phyloP scores from a whole-genome alignment of 1,140 invertebrate species.

The Drosophila bipectinata region DNA sequence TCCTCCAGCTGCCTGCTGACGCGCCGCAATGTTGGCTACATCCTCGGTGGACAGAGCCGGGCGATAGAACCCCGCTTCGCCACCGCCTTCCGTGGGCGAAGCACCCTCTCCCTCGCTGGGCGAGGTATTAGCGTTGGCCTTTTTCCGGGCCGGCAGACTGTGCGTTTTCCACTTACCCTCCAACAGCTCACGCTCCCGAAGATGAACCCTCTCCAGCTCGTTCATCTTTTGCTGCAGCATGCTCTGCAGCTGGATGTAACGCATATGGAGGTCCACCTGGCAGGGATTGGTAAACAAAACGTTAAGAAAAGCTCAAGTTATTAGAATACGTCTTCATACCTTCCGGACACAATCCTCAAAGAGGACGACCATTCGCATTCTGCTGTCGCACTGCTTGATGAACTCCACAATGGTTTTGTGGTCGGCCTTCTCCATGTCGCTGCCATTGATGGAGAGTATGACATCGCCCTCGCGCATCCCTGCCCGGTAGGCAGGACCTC shows the following conservation, averaged over 20 bases:
- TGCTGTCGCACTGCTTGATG: conserved; percentile 94
- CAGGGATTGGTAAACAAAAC: neutral
- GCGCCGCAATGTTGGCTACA: conserved; percentile 85
- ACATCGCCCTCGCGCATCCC: conserved; percentile 98
- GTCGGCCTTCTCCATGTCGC: conserved; percentile 95
- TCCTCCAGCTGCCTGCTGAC: conserved; percentile 50
- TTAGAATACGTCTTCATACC: conserved; percentile 80
- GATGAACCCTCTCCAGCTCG: conserved; percentile 92
- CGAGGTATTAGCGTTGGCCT: conserved; percentile 86
- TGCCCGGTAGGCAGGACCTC: conserved; percentile 94
- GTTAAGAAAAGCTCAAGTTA: neutral
- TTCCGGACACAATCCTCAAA: conserved; percentile 98
- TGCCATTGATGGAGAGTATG: conserved; percentile 96
- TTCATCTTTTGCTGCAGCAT: conserved; percentile 93
- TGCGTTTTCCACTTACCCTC: conserved; percentile 95
- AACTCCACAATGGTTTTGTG: conserved; percentile 95
- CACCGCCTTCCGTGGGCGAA: conserved; percentile 79
- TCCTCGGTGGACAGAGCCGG: conserved; percentile 90
- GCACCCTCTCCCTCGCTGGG: conserved; percentile 84
- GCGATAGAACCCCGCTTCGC: conserved; percentile 85
- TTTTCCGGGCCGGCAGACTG: conserved; percentile 92
- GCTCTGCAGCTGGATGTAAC: conserved; percentile 94
- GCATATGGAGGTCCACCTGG: conserved; percentile 93
- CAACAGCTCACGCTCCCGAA: conserved; percentile 92
- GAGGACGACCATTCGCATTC: conserved; percentile 97